These are phyloP conservation scores for Drosophila ficusphila DNA, from an alignment of 1,140 invertebrate genomes.

Conservation along the genomic window DNA sequence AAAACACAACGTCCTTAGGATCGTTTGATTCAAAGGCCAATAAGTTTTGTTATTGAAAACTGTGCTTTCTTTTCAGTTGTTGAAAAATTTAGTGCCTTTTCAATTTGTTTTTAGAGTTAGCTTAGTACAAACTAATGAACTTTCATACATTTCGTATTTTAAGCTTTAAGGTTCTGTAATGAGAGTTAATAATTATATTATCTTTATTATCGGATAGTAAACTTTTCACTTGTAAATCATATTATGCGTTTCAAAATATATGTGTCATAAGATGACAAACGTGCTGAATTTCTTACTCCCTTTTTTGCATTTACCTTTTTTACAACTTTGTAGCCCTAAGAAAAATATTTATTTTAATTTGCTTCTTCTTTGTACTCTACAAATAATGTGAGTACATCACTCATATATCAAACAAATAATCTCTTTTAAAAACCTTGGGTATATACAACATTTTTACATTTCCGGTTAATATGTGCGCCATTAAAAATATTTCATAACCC, in stretches of 20 bases:
- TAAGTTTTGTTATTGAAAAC: too few relatives aligned
- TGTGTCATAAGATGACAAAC: too few relatives aligned
- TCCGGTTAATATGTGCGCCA: neutral
- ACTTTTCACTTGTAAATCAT: too few relatives aligned
- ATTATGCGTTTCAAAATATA: too few relatives aligned
- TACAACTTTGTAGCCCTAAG: neutral
- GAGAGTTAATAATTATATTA: too few relatives aligned
- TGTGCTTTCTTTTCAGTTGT: too few relatives aligned
- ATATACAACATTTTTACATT: neutral
- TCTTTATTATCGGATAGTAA: too few relatives aligned
- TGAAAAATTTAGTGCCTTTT: too few relatives aligned
- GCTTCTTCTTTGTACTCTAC: neutral
- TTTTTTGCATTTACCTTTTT: neutral
- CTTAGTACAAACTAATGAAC: too few relatives aligned
- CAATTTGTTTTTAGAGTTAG: too few relatives aligned
- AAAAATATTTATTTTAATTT: neutral
- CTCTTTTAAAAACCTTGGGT: neutral
- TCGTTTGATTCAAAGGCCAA: neutral
- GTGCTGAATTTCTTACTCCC: neutral
- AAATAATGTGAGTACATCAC: neutral
- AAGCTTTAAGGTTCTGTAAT: too few relatives aligned
- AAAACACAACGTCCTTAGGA: neutral
- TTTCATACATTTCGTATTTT: too few relatives aligned
- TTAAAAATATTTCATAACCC: neutral
- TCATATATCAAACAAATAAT: neutral